Percentiles rank a stretch among this genome's conserved stretches.
Conservation (phyloP, 2,888 invertebrate genomes). For the Drosophila vallismaia region DNA sequence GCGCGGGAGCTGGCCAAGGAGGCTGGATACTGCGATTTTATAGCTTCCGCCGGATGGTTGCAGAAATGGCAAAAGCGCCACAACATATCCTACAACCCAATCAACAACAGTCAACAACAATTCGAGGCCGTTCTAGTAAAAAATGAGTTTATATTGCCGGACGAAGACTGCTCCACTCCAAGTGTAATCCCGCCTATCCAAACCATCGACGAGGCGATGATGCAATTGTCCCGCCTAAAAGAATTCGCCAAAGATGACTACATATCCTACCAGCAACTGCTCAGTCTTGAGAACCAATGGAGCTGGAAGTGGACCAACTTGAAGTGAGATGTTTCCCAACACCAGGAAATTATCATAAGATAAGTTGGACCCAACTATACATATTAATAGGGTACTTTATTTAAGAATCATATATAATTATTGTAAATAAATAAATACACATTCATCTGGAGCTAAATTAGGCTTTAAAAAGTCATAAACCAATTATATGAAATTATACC, state of each 20-base stretch:
- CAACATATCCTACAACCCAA: conserved; percentile 11
- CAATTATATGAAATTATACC: conserved; percentile 1
- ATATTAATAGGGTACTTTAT: neutral
- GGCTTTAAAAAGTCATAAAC: neutral
- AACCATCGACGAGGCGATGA: conserved; percentile 28
- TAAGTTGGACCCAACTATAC: neutral
- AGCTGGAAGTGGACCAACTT: conserved; percentile 34
- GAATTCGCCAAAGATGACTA: conserved; percentile 32
- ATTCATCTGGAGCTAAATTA: neutral
- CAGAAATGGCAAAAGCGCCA: conserved; percentile 32
- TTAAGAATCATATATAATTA: conserved; percentile 1
- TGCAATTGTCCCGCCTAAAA: conserved; percentile 23
- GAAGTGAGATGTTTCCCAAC: conserved; percentile 12
- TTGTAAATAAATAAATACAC: conserved; percentile 1
- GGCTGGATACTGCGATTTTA: conserved; percentile 9
- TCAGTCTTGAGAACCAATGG: conserved; percentile 33
- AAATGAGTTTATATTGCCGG: conserved; percentile 22
- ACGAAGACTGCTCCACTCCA: conserved; percentile 7
- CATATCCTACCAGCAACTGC: conserved; percentile 24
- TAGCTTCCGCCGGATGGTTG: conserved; percentile 24
- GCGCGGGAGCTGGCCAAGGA: conserved; percentile 20
- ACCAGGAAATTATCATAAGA: too few relatives aligned
- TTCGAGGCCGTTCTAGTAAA: conserved; percentile 24
- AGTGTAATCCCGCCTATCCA: conserved; percentile 7
- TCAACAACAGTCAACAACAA: conserved; percentile 1